Base-by-base conservation (phyloP, 2,888 invertebrate species). In the Spialia ferax region DNA sequence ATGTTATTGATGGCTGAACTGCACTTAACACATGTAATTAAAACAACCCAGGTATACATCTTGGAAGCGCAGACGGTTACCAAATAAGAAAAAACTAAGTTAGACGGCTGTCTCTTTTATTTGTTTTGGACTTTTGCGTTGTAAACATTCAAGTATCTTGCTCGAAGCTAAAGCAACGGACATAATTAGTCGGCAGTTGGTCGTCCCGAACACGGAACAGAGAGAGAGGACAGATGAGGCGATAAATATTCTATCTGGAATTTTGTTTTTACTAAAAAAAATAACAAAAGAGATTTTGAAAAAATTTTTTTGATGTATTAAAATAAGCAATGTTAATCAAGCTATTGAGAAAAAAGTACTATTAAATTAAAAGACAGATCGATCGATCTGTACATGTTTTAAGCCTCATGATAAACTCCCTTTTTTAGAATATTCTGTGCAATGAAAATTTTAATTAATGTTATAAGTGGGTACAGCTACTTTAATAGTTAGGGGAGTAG, bases 181-280 rank as follows among this genome's bases (percentile, higher is more conserved):
- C 66, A 66, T 75, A 77, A 74, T 79, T 79, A 78, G 77, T 77
- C 75, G 74, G 76, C 80, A 79, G 62, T 79, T 75, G 71, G 73
- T 80, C 73, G 74, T 83, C 85, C 42, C 42, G 42, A 45, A 18
- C 45, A 10, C 18, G 45, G 18, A 45, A 45, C 45, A 45, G n/a
- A 38, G 18, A 18, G 45, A 45, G 10, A 45, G 0, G 10, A 6
- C 10, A 10, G 45, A 45, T 18, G 45, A 6, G 18, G 45, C 18
- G 4, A 8, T 18, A 18, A 45, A 18, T 45, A 18, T 0, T 45
- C 0, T 7, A 15, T 15, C 15, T 15, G 8, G 18, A 8, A 42
- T 15, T 15, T 42, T 42, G 7, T 0, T 15, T 15, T 42, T 2
- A 15, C 18, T 15, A 13, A 4, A 35, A 35, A 13, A 35, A 29